phyloP scores from a whole-genome alignment of 1,140 invertebrate genomes.

The Ridgeia piscesae region DNA sequence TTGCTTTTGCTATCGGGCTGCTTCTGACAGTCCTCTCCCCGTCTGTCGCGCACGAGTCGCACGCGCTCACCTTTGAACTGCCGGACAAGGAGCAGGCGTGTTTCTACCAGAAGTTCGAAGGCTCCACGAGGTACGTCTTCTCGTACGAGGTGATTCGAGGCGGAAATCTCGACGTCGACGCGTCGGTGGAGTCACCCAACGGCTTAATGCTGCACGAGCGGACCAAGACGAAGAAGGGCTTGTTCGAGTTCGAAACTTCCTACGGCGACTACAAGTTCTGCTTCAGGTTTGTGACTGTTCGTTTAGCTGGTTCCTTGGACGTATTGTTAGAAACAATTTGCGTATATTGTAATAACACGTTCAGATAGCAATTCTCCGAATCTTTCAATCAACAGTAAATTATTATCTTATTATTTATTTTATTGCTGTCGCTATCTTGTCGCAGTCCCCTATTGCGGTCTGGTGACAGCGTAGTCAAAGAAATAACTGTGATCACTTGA shows the following conservation, averaged over 20 bases:
- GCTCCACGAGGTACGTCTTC: constrained; percentile 33
- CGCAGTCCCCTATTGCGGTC: too few relatives aligned
- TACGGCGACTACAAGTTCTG: constrained; percentile 81
- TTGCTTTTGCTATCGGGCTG: neutral
- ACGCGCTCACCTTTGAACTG: constrained; percentile 27
- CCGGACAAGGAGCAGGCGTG: constrained; percentile 27
- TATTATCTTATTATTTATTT: too few relatives aligned
- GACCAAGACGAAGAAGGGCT: constrained; percentile 86
- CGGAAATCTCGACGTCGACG: constrained; percentile 97
- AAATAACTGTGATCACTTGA: too few relatives aligned
- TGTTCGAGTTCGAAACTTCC: constrained; percentile 77
- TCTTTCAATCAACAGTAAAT: too few relatives aligned
- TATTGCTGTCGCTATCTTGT: too few relatives aligned
- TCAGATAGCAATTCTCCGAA: too few relatives aligned
- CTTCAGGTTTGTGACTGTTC: constrained; percentile 79
- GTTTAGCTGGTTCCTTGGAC: constrained; percentile 64
- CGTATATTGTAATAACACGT: too few relatives aligned
- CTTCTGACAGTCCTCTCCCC: neutral
- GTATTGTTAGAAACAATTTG: too few relatives aligned
- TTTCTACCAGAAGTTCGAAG: constrained; percentile 28
- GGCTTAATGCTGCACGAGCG: constrained; percentile 87
- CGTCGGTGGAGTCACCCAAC: constrained; percentile 82
- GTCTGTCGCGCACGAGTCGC: constrained; percentile 20
- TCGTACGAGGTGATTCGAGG: constrained; percentile 86
- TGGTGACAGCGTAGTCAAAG: too few relatives aligned